phyloP scores from a whole-genome alignment of 2,888 invertebrate species.

The Antitype chi region DNA sequence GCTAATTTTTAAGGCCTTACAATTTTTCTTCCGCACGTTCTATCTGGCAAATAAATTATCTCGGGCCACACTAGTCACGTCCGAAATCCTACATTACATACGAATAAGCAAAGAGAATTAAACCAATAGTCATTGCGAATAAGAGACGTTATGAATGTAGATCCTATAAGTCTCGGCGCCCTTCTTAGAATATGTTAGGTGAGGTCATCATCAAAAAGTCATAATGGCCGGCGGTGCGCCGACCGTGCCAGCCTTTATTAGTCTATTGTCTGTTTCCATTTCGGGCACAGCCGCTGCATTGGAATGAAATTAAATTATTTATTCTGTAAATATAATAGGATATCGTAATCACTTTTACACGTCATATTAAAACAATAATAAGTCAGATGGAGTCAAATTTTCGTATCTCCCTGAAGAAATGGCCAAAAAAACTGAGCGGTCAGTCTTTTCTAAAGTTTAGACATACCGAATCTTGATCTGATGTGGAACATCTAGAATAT shows the following conservation, averaged over 20 bases:
- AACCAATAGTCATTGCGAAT: no score
- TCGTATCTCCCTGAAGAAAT: neutral
- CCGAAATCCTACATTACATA: neutral
- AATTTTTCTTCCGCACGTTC: neutral
- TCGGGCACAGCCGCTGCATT: neutral
- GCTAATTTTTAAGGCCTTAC: neutral
- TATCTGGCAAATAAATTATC: neutral
- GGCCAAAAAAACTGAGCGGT: neutral
- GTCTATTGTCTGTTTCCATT: neutral
- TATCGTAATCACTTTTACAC: neutral
- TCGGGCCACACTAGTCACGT: neutral
- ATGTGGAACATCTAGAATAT: no score
- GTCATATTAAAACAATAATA: neutral
- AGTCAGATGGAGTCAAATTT: neutral
- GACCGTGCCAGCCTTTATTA: neutral
- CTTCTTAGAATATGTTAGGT: neutral
- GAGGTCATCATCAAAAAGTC: neutral
- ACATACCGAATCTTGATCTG: neutral
- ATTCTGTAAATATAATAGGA: neutral
- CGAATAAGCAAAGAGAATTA: no score
- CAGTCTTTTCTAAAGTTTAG: neutral
- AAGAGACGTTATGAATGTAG: neutral
- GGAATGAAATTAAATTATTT: neutral
- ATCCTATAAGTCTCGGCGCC: neutral
- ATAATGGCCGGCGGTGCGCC: neutral